These are phyloP conservation scores for Poecilus cupreus DNA, from an alignment of 2,888 invertebrate species.

Conservation along the genomic window DNA sequence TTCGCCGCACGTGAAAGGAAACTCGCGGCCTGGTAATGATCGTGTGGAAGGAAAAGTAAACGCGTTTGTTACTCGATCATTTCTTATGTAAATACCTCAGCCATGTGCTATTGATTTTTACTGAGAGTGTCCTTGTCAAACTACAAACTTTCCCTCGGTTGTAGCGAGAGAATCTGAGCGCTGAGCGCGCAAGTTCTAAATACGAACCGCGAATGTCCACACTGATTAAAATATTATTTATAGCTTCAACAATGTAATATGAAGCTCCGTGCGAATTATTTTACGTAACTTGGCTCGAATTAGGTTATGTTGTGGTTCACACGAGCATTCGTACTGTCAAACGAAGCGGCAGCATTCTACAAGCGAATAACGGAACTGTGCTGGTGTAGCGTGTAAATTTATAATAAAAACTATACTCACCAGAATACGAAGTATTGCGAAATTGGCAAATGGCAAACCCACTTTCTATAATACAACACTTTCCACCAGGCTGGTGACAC, in stretches of 20 bases:
- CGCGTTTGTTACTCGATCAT: conserved; percentile 42
- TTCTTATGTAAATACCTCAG: conserved; percentile 53
- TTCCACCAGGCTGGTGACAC: conserved; percentile 68
- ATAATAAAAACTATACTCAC: conserved; percentile 65
- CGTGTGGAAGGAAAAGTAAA: conserved; percentile 53
- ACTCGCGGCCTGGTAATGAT: conserved; percentile 28
- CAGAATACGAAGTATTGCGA: conserved; percentile 69
- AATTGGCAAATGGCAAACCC: conserved; percentile 70
- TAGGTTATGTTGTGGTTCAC: conserved; percentile 57
- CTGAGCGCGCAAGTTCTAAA: no score
- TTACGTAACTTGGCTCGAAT: conserved; percentile 25
- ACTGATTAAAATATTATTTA: conserved; percentile 6
- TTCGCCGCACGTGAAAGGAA: conserved; percentile 46
- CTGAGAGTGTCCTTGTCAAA: conserved; percentile 42
- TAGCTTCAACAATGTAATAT: conserved; percentile 2
- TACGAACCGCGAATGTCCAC: conserved; percentile 7
- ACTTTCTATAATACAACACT: conserved; percentile 72
- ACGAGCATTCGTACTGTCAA: conserved; percentile 27
- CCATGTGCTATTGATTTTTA: conserved; percentile 59
- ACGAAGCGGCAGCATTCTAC: background rate
- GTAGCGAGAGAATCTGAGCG: background rate
- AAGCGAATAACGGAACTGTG: conserved; percentile 2
- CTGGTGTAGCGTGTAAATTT: conserved; percentile 6
- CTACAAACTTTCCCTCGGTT: conserved; percentile 51
- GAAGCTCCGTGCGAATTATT: conserved; percentile 30